These are phyloP conservation scores for Drosophila ezoana DNA, from an alignment of 2,888 invertebrate species.

Conservation along the genomic window DNA sequence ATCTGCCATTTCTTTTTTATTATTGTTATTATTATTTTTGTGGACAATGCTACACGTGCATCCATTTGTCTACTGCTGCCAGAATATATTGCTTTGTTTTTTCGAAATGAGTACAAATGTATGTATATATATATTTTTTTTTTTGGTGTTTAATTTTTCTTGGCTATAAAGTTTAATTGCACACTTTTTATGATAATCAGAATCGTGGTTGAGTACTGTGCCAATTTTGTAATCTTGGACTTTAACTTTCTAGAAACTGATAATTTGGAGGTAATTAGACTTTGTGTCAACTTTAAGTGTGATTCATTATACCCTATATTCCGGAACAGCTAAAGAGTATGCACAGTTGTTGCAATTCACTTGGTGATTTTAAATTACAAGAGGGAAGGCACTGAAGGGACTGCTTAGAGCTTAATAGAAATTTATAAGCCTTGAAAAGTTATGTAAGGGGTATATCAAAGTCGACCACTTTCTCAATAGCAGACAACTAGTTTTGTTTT, in stretches of 20 bases:
- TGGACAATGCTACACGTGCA: constrained; percentile 56
- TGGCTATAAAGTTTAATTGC: constrained; percentile 13
- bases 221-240: constrained; percentile 46
- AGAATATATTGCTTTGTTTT: not conserved
- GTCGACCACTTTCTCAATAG: not conserved
- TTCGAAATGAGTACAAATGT: not conserved
- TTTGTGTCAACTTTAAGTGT: constrained; percentile 33
- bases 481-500: not conserved
- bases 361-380: too few relatives aligned
- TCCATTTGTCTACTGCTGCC: constrained; percentile 5
- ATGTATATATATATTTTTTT: not conserved
- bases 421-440: too few relatives aligned
- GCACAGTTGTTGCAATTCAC: not conserved
- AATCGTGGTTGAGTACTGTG: constrained; percentile 22
- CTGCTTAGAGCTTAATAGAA: too few relatives aligned
- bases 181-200: constrained; percentile 18
- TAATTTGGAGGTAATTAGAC: constrained; percentile 48
- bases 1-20: constrained; percentile 13
- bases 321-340: constrained; percentile 4
- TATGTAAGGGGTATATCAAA: too few relatives aligned
- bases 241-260: constrained; percentile 50
- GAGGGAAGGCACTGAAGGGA: too few relatives aligned
- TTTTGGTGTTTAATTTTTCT: constrained; percentile 4
- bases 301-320: constrained; percentile 26
- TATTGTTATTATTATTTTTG: not conserved